Evolutionary conservation across 2,113 vertebrate species (phyloP), one percentile per base, ranked within the genome.

Genomic region (Notiomystis cincta): DNA sequence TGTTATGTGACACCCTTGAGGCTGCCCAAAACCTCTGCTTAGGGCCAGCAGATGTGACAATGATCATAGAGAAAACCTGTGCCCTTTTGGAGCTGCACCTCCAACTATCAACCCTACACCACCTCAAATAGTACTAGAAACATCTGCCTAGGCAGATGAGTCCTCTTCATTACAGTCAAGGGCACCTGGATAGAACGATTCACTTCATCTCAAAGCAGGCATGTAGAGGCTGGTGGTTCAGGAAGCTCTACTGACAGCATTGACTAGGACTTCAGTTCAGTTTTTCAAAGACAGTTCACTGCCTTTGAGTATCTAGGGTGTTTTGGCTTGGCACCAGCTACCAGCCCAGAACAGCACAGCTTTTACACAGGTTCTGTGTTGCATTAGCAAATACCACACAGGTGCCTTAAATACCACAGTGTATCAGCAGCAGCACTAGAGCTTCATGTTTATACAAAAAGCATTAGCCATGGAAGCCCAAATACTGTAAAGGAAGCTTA

Each of bases 151-250:
- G 20, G 50, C 35, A 69, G 25, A 15, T 40, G 35, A 58, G 8
- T 8, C 19, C 15, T 75, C 17, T 61, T 61, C 24, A 27, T 48
- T 66, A 21, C 15, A 57, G 54, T 25, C 40, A 75, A 50, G n/a
- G 21, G 24, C 65, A 4, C 31, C 20, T 51, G 67, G 23, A 22
- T 4, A 45, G 35, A 78, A 24, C 0, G 0, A 70, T 47, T 67
- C 1, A 12, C 80, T 71, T 71, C 5, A 71, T 67, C 35, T 27
- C 58, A 35, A 67, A 71, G 33, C 13, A 42, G 28, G 33, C 12
- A 24, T 10, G 14, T n/a, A 50, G 38, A 37, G 1, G 8, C 20
- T 72, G 33, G 33, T 15, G 2, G 1, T 82, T 87, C 31, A 37
- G 28, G 54, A 22, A 66, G 45, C 16, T 60, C 45, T 75, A 5